Conservation (phyloP, 2,888 invertebrate genomes). For the Heliconius ismenius region DNA sequence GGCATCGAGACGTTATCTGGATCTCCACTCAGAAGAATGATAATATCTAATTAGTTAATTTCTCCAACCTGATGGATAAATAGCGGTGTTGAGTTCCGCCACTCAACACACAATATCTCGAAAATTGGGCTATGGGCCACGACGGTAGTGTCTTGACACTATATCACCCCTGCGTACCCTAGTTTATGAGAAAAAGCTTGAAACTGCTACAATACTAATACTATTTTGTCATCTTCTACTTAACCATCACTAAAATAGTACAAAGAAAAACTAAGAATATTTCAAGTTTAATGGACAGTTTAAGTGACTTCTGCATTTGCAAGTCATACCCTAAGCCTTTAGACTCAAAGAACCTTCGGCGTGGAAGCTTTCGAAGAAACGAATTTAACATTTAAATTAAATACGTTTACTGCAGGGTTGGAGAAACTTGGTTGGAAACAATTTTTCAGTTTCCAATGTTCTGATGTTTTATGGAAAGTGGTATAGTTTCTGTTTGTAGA, state of each 20-base stretch:
- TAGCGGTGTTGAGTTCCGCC: background rate
- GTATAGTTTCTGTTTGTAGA: background rate
- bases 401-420: conserved; percentile 15
- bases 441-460: background rate
- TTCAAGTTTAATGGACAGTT: conserved; percentile 6
- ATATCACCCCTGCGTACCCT: background rate
- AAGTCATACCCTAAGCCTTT: conserved; percentile 22
- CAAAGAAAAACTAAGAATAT: background rate
- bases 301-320: conserved; percentile 21
- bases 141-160: background rate
- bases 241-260: background rate
- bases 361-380: conserved; percentile 30
- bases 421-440: conserved; percentile 1
- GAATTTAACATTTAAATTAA: conserved; percentile 37
- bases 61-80: background rate
- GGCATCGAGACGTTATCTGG: background rate
- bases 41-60: background rate
- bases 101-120: background rate
- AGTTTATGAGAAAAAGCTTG: background rate
- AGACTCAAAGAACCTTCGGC: conserved; percentile 20
- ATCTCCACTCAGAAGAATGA: too few species aligned
- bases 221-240: too few species aligned
- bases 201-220: background rate
- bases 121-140: background rate
- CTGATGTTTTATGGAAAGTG: background rate